phyloP scores from a whole-genome alignment of 2,888 invertebrate genomes.

The Choreutis nemorana region DNA sequence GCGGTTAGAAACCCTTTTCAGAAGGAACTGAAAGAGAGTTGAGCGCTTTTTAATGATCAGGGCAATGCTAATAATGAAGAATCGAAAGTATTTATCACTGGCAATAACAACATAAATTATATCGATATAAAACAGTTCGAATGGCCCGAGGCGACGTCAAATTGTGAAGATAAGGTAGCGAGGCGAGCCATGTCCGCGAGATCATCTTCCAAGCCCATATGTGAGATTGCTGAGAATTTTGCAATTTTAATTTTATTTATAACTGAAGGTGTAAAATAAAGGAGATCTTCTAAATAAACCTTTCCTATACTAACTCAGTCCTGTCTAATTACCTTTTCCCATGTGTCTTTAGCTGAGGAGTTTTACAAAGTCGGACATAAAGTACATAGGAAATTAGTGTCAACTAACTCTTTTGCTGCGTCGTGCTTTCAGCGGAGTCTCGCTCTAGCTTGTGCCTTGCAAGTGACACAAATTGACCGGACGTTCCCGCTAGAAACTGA shows the following conservation, averaged over 20 bases:
- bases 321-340: too few relatives aligned
- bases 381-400: too few relatives aligned
- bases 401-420: too few relatives aligned
- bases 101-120: slow-evolving; percentile 56
- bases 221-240: slow-evolving; percentile 63
- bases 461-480: slow-evolving; percentile 24
- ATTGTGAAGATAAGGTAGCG: slow-evolving; percentile 42
- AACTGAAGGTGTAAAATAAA: slow-evolving; percentile 23
- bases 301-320: too few relatives aligned
- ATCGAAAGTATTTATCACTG: slow-evolving; percentile 55
- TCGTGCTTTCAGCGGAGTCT: too few relatives aligned
- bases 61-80: too few relatives aligned
- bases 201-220: slow-evolving; percentile 58
- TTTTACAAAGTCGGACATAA: too few relatives aligned
- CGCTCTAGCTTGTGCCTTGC: slow-evolving; percentile 7
- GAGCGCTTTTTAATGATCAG: too few relatives aligned
- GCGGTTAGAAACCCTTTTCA: too few relatives aligned
- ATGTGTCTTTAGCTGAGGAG: too few relatives aligned
- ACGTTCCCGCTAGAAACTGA: slow-evolving; percentile 62
- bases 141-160: slow-evolving; percentile 45
- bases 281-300: not conserved
- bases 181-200: slow-evolving; percentile 25
- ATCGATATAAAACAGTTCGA: slow-evolving; percentile 44
- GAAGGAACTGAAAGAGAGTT: too few relatives aligned
- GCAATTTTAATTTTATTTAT: slow-evolving; percentile 67